These are phyloP conservation scores for Epinotia brunnichana DNA, from an alignment of 2,888 invertebrate species.

Conservation along the genomic window DNA sequence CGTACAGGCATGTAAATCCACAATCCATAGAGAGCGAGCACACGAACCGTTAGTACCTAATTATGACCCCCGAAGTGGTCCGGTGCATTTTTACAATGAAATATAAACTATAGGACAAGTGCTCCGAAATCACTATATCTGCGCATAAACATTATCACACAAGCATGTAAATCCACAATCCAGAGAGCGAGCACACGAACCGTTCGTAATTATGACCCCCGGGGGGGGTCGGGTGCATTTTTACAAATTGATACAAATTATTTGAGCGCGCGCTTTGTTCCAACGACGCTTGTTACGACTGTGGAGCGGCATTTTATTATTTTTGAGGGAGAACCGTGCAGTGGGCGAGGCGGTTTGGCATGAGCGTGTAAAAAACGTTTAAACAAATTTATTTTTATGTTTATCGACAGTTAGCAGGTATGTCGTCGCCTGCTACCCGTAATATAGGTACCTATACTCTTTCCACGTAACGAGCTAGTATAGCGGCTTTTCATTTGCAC, in stretches of 20 bases:
- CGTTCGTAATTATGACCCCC: constrained; percentile 69
- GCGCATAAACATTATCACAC: background rate
- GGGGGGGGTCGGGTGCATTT: constrained; percentile 76
- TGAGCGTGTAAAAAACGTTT: background rate
- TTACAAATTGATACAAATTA: constrained; percentile 85
- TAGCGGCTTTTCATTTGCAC: too few species aligned
- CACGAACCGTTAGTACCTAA: constrained; percentile 64
- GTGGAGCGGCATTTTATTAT: constrained; percentile 82
- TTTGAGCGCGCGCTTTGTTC: constrained; percentile 83
- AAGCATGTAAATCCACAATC: background rate
- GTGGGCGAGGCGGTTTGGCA: constrained; percentile 49
- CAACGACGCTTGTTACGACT: constrained; percentile 83
- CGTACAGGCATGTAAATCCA: background rate
- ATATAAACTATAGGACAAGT: too few species aligned
- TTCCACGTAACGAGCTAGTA: too few species aligned
- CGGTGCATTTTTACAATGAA: background rate
- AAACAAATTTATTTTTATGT: too few species aligned
- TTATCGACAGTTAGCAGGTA: too few species aligned
- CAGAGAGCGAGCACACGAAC: constrained; percentile 43
- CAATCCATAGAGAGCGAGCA: background rate
- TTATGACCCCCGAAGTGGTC: background rate
- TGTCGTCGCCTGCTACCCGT: too few species aligned
- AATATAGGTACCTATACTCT: too few species aligned
- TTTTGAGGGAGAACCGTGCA: constrained; percentile 60
- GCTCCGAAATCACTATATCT: background rate